These are phyloP conservation scores for Danio choprae DNA, from an alignment of 2,797 vertebrate genomes.

Conservation along the genomic window DNA sequence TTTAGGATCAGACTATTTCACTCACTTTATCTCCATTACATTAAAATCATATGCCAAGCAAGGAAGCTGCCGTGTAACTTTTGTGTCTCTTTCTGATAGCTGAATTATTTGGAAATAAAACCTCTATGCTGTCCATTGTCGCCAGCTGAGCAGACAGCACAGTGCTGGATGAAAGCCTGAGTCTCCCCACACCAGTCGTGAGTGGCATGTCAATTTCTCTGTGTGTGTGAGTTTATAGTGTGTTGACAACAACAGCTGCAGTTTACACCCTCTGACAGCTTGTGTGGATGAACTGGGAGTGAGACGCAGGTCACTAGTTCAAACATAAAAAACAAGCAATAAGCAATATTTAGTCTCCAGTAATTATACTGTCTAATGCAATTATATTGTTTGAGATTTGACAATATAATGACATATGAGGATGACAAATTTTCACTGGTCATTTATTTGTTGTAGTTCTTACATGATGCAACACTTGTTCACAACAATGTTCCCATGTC, in stretches of 20 bases:
- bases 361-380: not conserved
- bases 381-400: not conserved
- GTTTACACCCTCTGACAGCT: not conserved
- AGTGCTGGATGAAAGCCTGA: conserved; percentile 29
- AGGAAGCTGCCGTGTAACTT: not conserved
- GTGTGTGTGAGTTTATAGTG: conserved; percentile 14
- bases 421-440: not conserved
- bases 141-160: conserved; percentile 26
- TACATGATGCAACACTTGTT: not conserved
- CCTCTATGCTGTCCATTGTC: conserved; percentile 28
- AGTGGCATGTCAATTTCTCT: not conserved
- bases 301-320: conserved; percentile 18
- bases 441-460: not conserved
- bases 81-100: conserved; percentile 21
- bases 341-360: not conserved
- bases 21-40: not conserved
- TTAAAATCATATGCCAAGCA: not conserved
- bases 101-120: conserved; percentile 6
- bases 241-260: conserved; percentile 29
- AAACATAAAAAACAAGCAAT: not conserved
- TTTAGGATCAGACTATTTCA: too few relatives aligned
- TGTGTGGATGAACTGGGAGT: not conserved
- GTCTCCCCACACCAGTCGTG: conserved; percentile 13
- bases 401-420: not conserved
- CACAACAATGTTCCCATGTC: not conserved